These are phyloP conservation scores for Struthidea cinerea DNA, from an alignment of 2,113 vertebrate species.

Conservation along the genomic window DNA sequence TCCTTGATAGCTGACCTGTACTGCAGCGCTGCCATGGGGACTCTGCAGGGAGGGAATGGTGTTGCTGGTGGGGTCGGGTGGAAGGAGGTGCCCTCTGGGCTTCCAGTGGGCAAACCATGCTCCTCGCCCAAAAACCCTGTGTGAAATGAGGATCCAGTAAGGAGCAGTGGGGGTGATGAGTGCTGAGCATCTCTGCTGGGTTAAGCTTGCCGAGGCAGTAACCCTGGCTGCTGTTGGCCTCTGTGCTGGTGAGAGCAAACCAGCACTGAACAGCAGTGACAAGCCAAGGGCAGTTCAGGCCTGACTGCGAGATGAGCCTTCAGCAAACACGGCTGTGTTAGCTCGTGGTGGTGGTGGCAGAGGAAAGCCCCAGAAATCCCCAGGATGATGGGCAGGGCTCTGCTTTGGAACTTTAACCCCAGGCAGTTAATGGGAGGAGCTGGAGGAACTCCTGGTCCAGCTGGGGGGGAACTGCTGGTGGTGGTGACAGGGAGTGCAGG, in stretches of 20 bases:
- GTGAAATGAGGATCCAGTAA: not conserved
- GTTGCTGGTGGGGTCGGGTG: not conserved
- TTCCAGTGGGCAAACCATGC: not conserved
- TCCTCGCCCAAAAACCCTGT: not conserved
- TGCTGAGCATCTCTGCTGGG: not conserved
- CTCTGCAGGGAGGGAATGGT: not conserved
- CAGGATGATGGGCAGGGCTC: not conserved
- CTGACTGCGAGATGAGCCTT: not conserved
- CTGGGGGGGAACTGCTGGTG: not conserved
- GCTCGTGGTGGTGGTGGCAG: fast-evolving
- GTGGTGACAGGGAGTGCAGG: not conserved
- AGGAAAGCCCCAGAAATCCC: not conserved
- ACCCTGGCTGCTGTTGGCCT: not conserved
- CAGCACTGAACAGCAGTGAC: fast-evolving
- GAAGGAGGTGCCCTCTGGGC: not conserved
- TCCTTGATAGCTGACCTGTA: not conserved
- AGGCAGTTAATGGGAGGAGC: not conserved
- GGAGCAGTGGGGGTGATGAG: not conserved
- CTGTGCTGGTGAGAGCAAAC: not conserved
- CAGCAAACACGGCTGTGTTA: not conserved
- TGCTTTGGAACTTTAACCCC: not conserved
- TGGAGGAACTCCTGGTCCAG: not conserved
- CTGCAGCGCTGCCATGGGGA: not conserved
- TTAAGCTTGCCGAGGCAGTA: not conserved
- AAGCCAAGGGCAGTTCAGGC: not conserved